Conservation (phyloP, 2,113 vertebrate genomes). For the Ctenomys sociabilis region DNA sequence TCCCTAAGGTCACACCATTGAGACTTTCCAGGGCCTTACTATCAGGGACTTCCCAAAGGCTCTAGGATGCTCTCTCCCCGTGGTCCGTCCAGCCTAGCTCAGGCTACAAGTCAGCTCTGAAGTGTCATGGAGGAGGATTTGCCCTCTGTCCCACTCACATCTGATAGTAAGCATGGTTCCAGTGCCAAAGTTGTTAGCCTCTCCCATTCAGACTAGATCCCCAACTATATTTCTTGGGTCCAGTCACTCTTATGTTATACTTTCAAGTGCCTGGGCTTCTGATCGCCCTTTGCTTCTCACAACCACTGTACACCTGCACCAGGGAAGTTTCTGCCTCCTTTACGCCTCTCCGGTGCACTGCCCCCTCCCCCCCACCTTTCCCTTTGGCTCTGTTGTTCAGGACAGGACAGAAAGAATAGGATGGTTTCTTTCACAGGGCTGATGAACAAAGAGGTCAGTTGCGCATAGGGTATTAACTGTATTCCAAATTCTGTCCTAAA, state of each 20-base stretch:
- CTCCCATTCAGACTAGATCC: neutral
- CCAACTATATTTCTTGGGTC: neutral
- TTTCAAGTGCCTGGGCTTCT: neutral
- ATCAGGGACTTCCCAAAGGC: neutral
- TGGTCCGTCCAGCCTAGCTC: neutral
- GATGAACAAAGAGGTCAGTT: neutral
- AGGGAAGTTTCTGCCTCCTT: neutral
- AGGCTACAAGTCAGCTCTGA: neutral
- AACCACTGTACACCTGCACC: neutral
- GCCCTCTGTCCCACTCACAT: too few relatives aligned
- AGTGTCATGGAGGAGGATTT: neutral
- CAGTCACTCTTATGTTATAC: neutral
- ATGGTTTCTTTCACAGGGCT: neutral
- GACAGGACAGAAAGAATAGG: too few relatives aligned
- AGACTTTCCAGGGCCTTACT: neutral
- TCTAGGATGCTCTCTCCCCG: neutral
- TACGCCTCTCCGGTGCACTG: accelerated
- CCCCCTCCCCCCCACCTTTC: too few relatives aligned
- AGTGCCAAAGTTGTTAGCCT: neutral
- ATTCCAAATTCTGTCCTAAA: too few relatives aligned
- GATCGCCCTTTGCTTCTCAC: neutral
- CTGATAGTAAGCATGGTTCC: neutral
- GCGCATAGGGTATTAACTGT: accelerated
- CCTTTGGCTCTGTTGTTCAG: neutral
- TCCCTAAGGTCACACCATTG: neutral